Conservation (phyloP, 2,888 invertebrate species). For the Nudaria mundana region DNA sequence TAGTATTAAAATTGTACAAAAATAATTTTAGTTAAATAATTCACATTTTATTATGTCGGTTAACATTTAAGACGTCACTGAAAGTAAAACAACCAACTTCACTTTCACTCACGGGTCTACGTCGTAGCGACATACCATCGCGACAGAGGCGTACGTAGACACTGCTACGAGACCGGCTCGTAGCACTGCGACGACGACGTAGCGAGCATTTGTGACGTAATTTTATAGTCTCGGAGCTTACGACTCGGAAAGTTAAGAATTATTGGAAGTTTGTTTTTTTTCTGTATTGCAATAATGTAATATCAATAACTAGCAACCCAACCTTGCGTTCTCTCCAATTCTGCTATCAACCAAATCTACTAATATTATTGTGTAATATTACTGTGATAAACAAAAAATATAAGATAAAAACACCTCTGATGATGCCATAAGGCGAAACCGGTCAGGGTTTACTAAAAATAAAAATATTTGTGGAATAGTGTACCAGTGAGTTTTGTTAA, state of each 20-base stretch:
- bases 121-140: conserved; percentile 51
- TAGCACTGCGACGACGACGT: conserved; percentile 55
- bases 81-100: conserved; percentile 2
- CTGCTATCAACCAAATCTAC: no score
- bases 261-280: neutral
- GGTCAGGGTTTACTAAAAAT: no score
- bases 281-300: neutral
- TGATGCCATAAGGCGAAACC: no score
- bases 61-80: neutral
- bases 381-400: no score
- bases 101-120: conserved; percentile 9
- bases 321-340: no score
- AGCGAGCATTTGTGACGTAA: no score
- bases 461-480: no score
- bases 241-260: conserved; percentile 4
- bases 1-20: neutral
- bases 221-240: conserved; percentile 31
- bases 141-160: conserved; percentile 62
- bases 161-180: conserved; percentile 59
- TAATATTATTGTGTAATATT: no score
- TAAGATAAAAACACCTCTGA: no score
- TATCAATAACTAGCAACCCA: no score
- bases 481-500: no score
- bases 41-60: neutral
- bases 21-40: neutral